Evolutionary conservation across 2,888 invertebrate genomes (phyloP), one percentile per base, ranked within the genome.

Genomic region (Drosophila paranaensis): DNA sequence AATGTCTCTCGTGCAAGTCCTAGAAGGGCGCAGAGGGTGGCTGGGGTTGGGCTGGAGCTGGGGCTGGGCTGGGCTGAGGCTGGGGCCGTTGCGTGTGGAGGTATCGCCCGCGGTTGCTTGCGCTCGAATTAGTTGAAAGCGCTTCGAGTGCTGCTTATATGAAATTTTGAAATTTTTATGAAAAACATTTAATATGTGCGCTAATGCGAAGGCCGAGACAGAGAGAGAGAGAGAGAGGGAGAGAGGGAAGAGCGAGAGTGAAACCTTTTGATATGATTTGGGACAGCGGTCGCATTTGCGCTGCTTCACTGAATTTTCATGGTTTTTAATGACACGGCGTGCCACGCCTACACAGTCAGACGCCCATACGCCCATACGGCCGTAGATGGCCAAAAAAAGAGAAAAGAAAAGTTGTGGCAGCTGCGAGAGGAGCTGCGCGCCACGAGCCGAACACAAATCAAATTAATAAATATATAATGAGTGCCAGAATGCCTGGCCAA

Each of bases 221-320:
- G 0, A 20, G 35, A 4, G 5, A 0, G 9, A 0, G 20, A 20
- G 1, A 20, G 27, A 11, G 40, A 2, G 16, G 10, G 0, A n/a
- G 35, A 3, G 6, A 0, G 2, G 35, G 20, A 39, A 63, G 65
- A 61, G 63, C 50, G 60, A 62, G 64, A 43, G 53, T 46, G 54
- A 51, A 61, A 61, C 66, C 72, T 71, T 82, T 80, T 75, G 75
- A 73, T 68, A 68, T 64, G 64, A 67, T 60, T 71, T 73, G 70
- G 79, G 85, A 74, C 88, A 81, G 69, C 69, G 77, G 71, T 71
- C 77, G 73, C 77, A 74, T 79, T 81, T 81, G 69, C 62, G 60
- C 70, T 70, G 84, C 79, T 79, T 87, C 84, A 83, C 67, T 79
- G 89, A 63, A 69, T 87, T 81, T 87, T 83, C 79, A 85, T 89